Evolutionary conservation across 2,797 vertebrate genomes (phyloP).

Genomic region (Ctenopoma kingsleyae): DNA sequence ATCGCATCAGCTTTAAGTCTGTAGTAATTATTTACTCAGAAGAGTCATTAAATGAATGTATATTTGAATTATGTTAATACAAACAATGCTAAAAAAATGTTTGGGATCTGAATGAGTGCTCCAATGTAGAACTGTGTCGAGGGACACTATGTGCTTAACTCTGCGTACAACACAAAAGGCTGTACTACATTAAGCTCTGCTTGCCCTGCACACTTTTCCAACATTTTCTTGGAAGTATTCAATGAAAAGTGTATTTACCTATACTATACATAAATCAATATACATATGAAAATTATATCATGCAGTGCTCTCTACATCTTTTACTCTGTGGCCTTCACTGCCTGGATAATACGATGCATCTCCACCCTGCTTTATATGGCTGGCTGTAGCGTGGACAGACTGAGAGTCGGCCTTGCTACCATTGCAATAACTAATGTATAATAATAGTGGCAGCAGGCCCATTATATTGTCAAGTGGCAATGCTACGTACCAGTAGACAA

Average conservation of each 20-base stretch:
- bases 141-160: too few relatives aligned
- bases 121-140: too few relatives aligned
- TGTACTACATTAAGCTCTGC: neutral
- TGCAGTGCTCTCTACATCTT: neutral
- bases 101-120: too few relatives aligned
- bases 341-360: slow-evolving; percentile 29
- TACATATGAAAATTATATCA: slow-evolving; percentile 10
- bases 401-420: slow-evolving; percentile 11
- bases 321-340: slow-evolving; percentile 18
- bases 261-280: slow-evolving; percentile 24
- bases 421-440: slow-evolving; percentile 43
- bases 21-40: too few relatives aligned
- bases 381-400: slow-evolving; percentile 35
- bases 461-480: slow-evolving; percentile 62
- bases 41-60: too few relatives aligned
- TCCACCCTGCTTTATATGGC: slow-evolving; percentile 16
- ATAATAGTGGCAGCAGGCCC: slow-evolving; percentile 51
- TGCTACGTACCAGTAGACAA: slow-evolving; percentile 59
- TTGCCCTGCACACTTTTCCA: neutral
- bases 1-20: too few relatives aligned
- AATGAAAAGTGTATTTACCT: slow-evolving; percentile 15
- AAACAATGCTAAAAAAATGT: too few relatives aligned
- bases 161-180: too few relatives aligned
- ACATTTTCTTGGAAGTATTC: slow-evolving; percentile 2
- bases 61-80: too few relatives aligned